Evolutionary conservation across 2,888 invertebrate genomes (phyloP), one percentile per base, ranked within the genome.

Genomic region (Scelioninae gen. 1): DNA sequence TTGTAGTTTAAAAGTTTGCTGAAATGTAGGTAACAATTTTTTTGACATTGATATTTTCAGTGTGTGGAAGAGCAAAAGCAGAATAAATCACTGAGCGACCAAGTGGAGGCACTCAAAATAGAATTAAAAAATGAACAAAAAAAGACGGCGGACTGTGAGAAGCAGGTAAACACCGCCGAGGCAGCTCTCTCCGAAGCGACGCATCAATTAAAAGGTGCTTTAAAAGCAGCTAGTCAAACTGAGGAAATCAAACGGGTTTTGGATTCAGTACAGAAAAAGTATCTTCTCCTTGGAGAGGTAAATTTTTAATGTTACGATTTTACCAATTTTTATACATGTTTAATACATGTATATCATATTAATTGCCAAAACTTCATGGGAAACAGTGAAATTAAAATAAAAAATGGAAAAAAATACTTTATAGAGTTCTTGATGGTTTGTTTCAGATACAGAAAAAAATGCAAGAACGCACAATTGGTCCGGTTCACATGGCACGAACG

Each of bases 21-120:
- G 23, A 23, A 23, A 23, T 23, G 11, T 1, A 38, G 5, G 38
- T 1, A 38, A 38, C 1, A 38, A 38, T 1, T 38, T 11, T 38
- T 38, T 38, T 38, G 11, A 43, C n/a, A n/a, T n/a, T 43, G 1
- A 11, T 43, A 0, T 56, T 55, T 90, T 60, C 90, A 94, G 93
- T 94, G 93, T 88, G 93, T 93, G 83, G 92, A 92, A 69, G 93
- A 94, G 74, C 92, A 94, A 85, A 93, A 94, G 76, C 93, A 94
- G 78, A 94, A 93, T 85, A 93, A 93, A 79, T 88, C 90, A 11
- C 87, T 94, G 55, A 93, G 93, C 32, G 93, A 93, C 77, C 92
- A 92, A 10, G 93, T 93, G 69, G 94, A 94, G 75, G 91, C 92
- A 63, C 87, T 94, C 15, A 93, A 94, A 85, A 91, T 93, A 40